Conservation (phyloP, 2,888 invertebrate genomes). For the Zelleria hepariella region DNA sequence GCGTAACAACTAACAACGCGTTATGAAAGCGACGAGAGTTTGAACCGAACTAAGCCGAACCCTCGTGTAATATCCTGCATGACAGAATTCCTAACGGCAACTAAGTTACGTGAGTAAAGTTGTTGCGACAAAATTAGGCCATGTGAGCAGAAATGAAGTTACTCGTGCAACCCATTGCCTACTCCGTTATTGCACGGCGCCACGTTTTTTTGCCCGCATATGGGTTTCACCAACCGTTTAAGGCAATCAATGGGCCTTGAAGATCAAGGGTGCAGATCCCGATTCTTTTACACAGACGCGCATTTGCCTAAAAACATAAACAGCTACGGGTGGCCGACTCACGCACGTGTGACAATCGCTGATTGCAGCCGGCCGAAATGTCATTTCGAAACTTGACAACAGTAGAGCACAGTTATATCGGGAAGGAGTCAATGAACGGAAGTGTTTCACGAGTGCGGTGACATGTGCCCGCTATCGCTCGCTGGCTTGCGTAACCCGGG, state of each 20-base stretch:
- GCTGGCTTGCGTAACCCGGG: conserved; percentile 52
- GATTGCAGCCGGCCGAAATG: conserved; percentile 26
- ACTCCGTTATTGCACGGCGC: conserved; percentile 16
- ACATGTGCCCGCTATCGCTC: conserved; percentile 58
- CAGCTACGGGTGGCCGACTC: background rate
- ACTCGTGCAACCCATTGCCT: conserved; percentile 2
- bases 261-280: conserved; percentile 38
- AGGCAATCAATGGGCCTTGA: conserved; percentile 36
- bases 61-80: conserved; percentile 48
- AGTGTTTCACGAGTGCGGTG: conserved; percentile 65
- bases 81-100: conserved; percentile 35
- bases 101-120: conserved; percentile 26
- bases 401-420: conserved; percentile 55
- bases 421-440: conserved; percentile 71
- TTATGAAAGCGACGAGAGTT: conserved; percentile 53
- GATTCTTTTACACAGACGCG: background rate
- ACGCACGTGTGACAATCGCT: background rate
- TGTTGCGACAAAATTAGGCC: conserved; percentile 26
- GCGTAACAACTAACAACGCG: conserved; percentile 62
- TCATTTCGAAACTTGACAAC: conserved; percentile 49
- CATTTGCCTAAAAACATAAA: background rate
- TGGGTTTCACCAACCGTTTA: conserved; percentile 27
- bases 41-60: conserved; percentile 43
- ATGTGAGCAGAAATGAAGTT: conserved; percentile 7
- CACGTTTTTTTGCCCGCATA: conserved; percentile 19